Evolutionary conservation across 2,888 invertebrate genomes (phyloP).

Genomic region (Pyrrhosoma nymphula): DNA sequence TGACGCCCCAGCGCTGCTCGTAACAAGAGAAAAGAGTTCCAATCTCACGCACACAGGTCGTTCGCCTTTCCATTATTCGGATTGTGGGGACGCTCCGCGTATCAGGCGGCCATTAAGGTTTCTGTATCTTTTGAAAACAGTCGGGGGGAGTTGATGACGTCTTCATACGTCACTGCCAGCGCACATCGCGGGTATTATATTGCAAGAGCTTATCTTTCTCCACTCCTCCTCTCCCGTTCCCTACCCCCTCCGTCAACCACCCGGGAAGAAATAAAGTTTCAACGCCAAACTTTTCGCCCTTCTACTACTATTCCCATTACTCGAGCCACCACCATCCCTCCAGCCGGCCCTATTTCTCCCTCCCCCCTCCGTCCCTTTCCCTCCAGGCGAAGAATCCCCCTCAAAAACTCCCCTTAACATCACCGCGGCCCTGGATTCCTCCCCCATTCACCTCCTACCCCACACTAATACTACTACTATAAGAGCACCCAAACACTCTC

Average conservation of each 20-base stretch:
- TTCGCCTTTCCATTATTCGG: neutral
- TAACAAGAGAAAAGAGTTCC: too few relatives aligned
- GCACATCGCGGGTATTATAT: neutral
- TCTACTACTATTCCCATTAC: too few relatives aligned
- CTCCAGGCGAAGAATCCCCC: neutral
- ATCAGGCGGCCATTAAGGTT: neutral
- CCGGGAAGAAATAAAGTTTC: neutral
- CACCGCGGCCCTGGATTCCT: too few relatives aligned
- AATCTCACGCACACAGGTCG: neutral
- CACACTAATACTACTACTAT: neutral
- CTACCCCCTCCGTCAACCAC: neutral
- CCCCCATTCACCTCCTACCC: neutral
- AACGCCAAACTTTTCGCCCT: neutral
- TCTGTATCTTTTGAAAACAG: neutral
- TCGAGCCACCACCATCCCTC: neutral
- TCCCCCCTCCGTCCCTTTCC: neutral
- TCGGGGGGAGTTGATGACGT: neutral
- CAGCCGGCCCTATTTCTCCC: neutral
- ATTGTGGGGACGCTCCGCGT: neutral
- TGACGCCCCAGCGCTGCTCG: too few relatives aligned
- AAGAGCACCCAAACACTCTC: neutral
- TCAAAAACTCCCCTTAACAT: neutral
- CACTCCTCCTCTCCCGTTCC: neutral
- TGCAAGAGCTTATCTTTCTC: neutral
- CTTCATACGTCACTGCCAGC: conserved; percentile 1